Conservation (phyloP, 1,140 invertebrate species). For the Metaphire vulgaris region DNA sequence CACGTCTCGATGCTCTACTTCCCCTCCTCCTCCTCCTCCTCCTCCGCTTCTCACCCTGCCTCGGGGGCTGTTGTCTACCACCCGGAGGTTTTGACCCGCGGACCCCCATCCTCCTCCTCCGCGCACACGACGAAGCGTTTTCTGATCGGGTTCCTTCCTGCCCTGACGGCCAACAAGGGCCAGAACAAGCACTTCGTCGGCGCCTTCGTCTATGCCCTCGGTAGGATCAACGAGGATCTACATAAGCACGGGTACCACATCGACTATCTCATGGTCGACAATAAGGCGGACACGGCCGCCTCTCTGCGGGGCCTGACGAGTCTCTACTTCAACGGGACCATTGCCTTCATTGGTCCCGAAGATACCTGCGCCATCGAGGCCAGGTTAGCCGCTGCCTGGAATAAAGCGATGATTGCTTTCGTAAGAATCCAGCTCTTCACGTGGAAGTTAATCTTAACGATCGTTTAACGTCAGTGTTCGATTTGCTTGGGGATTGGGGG, state of each 20-base stretch:
- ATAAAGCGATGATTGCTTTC: slow-evolving; percentile 16
- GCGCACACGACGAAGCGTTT: not conserved
- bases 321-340: not conserved
- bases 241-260: not conserved
- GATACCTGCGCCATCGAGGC: slow-evolving; percentile 15
- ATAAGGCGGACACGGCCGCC: not conserved
- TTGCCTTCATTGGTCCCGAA: slow-evolving; percentile 23
- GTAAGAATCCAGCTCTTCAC: too few relatives aligned
- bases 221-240: slow-evolving; percentile 4
- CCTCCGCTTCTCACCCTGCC: too few relatives aligned
- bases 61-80: too few relatives aligned
- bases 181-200: slow-evolving; percentile 7
- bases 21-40: not conserved
- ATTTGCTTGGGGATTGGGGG: too few relatives aligned
- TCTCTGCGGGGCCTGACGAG: slow-evolving; percentile 13
- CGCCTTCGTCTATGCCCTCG: slow-evolving; percentile 15
- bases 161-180: not conserved
- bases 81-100: too few relatives aligned
- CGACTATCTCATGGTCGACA: not conserved
- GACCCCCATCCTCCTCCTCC: too few relatives aligned
- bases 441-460: too few relatives aligned
- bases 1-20: not conserved
- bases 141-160: not conserved
- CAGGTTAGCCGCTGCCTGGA: slow-evolving; percentile 16
- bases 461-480: too few relatives aligned